A percentile compares a stretch with the other conserved stretches of the same genome.
Evolutionary conservation across 2,113 vertebrate species (phyloP).

Genomic region (Embiotoca jacksoni): DNA sequence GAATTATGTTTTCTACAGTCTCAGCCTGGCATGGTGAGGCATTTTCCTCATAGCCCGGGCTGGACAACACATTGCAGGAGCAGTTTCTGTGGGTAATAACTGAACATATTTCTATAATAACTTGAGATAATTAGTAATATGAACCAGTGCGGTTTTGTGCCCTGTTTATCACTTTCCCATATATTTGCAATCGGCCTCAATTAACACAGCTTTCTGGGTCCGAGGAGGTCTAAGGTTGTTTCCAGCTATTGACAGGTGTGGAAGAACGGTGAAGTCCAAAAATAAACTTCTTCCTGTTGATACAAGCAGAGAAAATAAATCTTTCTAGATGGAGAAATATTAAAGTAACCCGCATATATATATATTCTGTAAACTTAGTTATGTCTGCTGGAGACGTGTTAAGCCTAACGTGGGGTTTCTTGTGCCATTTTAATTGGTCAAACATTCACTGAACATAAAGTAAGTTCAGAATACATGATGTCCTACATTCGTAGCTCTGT

Average conservation of each 20-base stretch:
- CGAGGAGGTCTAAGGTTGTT: conserved; percentile 22
- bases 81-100: conserved; percentile 54
- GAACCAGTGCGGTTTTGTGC: conserved; percentile 48
- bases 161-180: conserved; percentile 51
- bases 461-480: background rate
- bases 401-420: no score
- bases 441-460: background rate
- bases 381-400: no score
- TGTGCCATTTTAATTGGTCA: background rate
- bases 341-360: background rate
- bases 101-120: conserved; percentile 62
- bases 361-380: background rate
- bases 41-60: conserved; percentile 61
- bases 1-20: conserved; percentile 71
- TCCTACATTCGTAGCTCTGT: background rate
- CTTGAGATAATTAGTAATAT: conserved; percentile 44
- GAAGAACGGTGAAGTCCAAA: conserved; percentile 7
- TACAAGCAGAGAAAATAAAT: background rate
- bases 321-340: background rate
- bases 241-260: conserved; percentile 33
- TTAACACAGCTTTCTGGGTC: conserved; percentile 35
- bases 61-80: conserved; percentile 49
- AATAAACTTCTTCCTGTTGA: background rate
- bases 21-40: conserved; percentile 59
- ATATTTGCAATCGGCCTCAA: conserved; percentile 28